phyloP scores from a whole-genome alignment of 2,888 invertebrate genomes.

The Hyposoter dolosus region DNA sequence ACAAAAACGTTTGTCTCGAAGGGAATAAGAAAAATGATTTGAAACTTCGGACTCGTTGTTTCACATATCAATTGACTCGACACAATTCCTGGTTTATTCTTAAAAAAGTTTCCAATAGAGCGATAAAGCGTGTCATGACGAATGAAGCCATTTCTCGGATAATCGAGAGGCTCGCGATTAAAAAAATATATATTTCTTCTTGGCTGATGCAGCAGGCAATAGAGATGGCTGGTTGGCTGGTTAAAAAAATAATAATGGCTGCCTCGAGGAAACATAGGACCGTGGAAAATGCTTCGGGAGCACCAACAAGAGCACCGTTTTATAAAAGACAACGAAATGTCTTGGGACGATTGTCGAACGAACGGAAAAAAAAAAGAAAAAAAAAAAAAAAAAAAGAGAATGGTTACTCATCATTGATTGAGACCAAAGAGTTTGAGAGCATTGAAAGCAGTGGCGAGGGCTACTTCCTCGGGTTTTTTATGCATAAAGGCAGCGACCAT shows the following conservation, averaged over 20 bases:
- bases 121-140: background rate
- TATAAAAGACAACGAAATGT: slow-evolving; percentile 21
- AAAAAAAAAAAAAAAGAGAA: no score
- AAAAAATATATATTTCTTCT: slow-evolving; percentile 2
- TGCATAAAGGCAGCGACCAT: slow-evolving; percentile 97
- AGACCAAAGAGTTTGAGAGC: slow-evolving; percentile 95
- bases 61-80: no score
- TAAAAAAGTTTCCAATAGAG: no score
- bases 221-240: slow-evolving; percentile 43
- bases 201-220: slow-evolving; percentile 16
- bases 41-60: no score
- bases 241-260: slow-evolving; percentile 44
- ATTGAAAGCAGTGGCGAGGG: slow-evolving; percentile 95
- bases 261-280: slow-evolving; percentile 49
- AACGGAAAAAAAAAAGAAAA: slow-evolving; percentile 64
- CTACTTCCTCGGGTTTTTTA: slow-evolving; percentile 95
- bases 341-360: background rate
- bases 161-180: background rate
- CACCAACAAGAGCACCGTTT: slow-evolving; percentile 78
- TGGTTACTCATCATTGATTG: slow-evolving; percentile 90
- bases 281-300: slow-evolving; percentile 65
- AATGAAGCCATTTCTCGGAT: background rate
- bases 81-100: no score
- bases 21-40: no score
- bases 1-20: no score